phyloP scores from a whole-genome alignment of 2,113 vertebrate genomes.

The Stigmatopora argus region DNA sequence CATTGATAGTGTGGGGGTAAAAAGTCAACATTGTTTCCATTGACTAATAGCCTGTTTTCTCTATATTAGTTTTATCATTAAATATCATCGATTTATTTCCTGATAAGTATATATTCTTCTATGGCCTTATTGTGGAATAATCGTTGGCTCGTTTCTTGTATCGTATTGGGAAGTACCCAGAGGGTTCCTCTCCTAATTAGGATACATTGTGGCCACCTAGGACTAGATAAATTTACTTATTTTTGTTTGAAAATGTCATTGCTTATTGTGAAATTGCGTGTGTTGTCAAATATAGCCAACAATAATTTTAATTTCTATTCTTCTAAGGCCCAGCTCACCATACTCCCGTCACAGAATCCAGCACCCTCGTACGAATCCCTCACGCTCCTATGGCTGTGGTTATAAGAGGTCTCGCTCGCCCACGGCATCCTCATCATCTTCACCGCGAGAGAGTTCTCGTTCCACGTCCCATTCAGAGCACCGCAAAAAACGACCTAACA shows the following conservation, averaged over 20 bases:
- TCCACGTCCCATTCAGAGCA: constrained; percentile 60
- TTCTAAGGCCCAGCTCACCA: constrained; percentile 78
- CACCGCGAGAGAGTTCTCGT: constrained; percentile 70
- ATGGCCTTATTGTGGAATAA: no score
- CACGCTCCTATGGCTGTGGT: constrained; percentile 81
- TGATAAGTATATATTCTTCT: no score
- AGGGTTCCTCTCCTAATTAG: no score
- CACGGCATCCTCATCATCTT: constrained; percentile 61
- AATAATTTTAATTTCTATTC: constrained; percentile 39
- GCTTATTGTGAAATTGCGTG: neutral
- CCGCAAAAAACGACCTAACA: constrained; percentile 28
- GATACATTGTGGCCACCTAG: neutral
- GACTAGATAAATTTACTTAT: neutral
- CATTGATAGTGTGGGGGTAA: no score
- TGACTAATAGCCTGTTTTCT: no score
- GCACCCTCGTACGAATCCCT: constrained; percentile 74
- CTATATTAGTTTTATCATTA: no score
- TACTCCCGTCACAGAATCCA: constrained; percentile 77
- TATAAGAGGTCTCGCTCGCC: constrained; percentile 84
- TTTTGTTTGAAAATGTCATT: neutral
- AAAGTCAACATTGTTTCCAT: no score
- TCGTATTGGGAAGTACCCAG: no score
- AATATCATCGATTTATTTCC: no score
- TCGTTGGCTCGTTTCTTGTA: no score
- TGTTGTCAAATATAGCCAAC: neutral